Conservation (phyloP, 2,888 invertebrate genomes). For the Hemicrepidius hirtus region DNA sequence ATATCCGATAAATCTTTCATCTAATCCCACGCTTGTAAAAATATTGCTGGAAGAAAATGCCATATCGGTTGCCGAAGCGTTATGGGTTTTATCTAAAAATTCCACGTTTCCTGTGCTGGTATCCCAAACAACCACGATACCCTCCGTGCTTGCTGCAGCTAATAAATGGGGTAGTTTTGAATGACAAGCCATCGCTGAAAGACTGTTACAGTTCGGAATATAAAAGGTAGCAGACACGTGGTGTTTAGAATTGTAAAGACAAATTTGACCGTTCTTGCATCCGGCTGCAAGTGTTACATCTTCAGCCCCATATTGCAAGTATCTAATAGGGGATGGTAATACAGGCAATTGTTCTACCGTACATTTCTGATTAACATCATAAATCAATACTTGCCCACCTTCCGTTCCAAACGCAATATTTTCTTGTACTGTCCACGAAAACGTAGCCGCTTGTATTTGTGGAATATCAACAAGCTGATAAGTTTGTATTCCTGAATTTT, state of each 20-base stretch:
- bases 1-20: conserved; percentile 55
- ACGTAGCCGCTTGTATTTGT: conserved; percentile 56
- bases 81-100: conserved; percentile 47
- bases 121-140: conserved; percentile 60
- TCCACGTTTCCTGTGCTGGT: conserved; percentile 41
- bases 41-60: conserved; percentile 53
- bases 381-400: conserved; percentile 61
- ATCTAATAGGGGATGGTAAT: conserved; percentile 59
- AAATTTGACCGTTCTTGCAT: conserved; percentile 59
- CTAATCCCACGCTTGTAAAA: conserved; percentile 54
- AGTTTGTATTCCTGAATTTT: conserved; percentile 21
- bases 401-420: conserved; percentile 61
- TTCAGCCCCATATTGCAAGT: conserved; percentile 62
- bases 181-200: conserved; percentile 58
- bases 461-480: conserved; percentile 45
- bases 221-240: conserved; percentile 51
- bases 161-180: conserved; percentile 49
- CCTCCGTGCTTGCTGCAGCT: conserved; percentile 58
- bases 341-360: conserved; percentile 50
- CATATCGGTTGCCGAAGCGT: conserved; percentile 50
- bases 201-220: conserved; percentile 54
- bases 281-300: conserved; percentile 61
- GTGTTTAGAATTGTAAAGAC: conserved; percentile 53
- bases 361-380: conserved; percentile 59
- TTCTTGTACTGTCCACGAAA: conserved; percentile 58